Percentiles rank a stretch among this genome's conserved stretches.
These are phyloP conservation scores for Microplitis deprimator DNA, from an alignment of 2,888 invertebrate species.

Conservation along the genomic window DNA sequence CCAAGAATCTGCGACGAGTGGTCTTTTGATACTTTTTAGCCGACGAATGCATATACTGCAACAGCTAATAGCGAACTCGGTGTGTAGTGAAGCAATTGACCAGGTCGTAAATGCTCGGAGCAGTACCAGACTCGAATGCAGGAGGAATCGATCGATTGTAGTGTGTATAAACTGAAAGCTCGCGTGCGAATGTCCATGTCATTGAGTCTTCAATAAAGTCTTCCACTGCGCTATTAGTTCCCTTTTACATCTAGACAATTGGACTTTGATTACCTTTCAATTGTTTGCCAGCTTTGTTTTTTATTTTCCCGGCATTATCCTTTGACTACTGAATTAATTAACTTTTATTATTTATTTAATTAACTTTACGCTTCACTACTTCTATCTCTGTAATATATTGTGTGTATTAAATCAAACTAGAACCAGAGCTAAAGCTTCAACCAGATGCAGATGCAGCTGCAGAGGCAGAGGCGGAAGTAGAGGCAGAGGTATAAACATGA, in stretches of 20 bases:
- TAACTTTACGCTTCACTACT: not conserved
- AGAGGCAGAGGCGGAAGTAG: no score
- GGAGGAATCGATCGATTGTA: slow-evolving; percentile 11
- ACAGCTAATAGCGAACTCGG: not conserved
- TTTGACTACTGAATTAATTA: not conserved
- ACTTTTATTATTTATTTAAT: slow-evolving; percentile 1
- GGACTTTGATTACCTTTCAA: slow-evolving; percentile 23
- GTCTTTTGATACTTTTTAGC: no score
- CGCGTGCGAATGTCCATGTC: slow-evolving; percentile 29
- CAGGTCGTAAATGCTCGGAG: slow-evolving; percentile 25
- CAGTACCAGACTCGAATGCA: slow-evolving; percentile 6
- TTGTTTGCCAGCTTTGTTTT: not conserved
- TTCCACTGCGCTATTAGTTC: slow-evolving; percentile 14
- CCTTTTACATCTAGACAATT: slow-evolving; percentile 19
- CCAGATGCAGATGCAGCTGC: no score
- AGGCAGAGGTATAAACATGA: not conserved
- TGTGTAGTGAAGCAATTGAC: slow-evolving; percentile 36
- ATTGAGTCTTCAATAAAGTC: slow-evolving; percentile 36
- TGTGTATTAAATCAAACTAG: not conserved
- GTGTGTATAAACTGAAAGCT: slow-evolving; percentile 20
- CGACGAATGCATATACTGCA: not conserved
- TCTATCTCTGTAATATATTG: not conserved
- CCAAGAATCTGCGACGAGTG: no score
- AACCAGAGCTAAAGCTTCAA: not conserved
- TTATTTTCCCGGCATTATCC: not conserved